phyloP scores from a whole-genome alignment of 1,140 invertebrate genomes.

The Conus ventricosus region DNA sequence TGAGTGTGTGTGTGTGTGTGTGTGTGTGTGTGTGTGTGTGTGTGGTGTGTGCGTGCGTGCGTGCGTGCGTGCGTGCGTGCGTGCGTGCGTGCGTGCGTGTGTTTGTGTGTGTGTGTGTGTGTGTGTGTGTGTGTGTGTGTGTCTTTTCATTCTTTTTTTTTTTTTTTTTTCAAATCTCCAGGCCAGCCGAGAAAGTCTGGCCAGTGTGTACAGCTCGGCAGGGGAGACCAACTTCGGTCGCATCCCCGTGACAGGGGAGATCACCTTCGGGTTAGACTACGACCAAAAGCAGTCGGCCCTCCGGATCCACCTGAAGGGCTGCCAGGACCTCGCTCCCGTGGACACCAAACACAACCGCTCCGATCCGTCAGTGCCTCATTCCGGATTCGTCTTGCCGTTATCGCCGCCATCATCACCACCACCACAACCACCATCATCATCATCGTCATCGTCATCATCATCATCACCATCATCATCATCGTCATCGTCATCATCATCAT shows the following conservation, averaged over 20 bases:
- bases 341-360: constrained; percentile 93
- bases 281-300: constrained; percentile 91
- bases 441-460: too few species aligned
- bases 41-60: background rate
- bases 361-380: constrained; percentile 84
- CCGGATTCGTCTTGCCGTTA: background rate
- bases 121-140: background rate
- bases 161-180: constrained; percentile 69
- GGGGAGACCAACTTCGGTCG: constrained; percentile 93
- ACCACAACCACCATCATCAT: too few species aligned
- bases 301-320: constrained; percentile 92
- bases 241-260: constrained; percentile 92
- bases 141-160: background rate
- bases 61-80: background rate
- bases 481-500: too few species aligned
- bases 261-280: constrained; percentile 94
- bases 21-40: background rate
- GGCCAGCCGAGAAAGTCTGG: constrained; percentile 95
- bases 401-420: background rate
- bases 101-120: background rate
- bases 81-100: background rate
- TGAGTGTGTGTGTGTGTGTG: background rate
- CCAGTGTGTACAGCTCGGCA: constrained; percentile 94
- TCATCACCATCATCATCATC: too few species aligned
- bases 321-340: constrained; percentile 92